Conservation (phyloP, 2,888 invertebrate species). For the Ophion ellenae region DNA sequence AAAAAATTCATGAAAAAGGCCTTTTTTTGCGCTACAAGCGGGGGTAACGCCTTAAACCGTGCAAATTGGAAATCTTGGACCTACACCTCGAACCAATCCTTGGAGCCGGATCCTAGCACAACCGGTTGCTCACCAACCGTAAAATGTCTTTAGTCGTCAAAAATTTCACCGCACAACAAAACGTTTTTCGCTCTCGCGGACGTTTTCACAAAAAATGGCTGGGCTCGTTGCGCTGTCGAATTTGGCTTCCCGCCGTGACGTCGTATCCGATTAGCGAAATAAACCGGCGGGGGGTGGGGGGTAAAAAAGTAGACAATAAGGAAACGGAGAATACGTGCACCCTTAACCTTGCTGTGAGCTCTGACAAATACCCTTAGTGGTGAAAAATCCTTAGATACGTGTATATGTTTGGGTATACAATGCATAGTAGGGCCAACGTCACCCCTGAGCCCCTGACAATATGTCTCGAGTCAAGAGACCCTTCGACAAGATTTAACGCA, state of each 20-base stretch:
- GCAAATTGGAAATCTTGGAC: too few species aligned
- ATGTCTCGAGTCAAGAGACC: conserved; percentile 79
- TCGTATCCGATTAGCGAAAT: conserved; percentile 78
- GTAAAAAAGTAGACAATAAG: conserved; percentile 7
- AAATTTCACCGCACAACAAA: background rate
- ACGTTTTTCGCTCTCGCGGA: background rate
- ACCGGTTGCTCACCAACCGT: background rate
- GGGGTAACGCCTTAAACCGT: too few species aligned
- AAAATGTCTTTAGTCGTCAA: background rate
- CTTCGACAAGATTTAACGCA: conserved; percentile 68
- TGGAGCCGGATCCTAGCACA: too few species aligned
- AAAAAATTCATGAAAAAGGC: too few species aligned
- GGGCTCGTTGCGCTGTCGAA: background rate
- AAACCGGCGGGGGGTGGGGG: conserved; percentile 6
- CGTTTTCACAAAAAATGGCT: background rate
- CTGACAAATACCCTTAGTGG: conserved; percentile 45
- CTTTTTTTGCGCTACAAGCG: too few species aligned
- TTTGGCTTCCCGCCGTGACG: conserved; percentile 62
- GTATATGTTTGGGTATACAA: conserved; percentile 42
- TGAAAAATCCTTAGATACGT: conserved; percentile 32
- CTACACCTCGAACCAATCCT: too few species aligned
- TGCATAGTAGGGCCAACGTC: conserved; percentile 68
- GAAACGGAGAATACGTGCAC: conserved; percentile 57
- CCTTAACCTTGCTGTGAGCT: conserved; percentile 64
- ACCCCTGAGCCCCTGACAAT: conserved; percentile 68